phyloP scores from a whole-genome alignment of 2,113 vertebrate species.

The Neolamprologus devosi region DNA sequence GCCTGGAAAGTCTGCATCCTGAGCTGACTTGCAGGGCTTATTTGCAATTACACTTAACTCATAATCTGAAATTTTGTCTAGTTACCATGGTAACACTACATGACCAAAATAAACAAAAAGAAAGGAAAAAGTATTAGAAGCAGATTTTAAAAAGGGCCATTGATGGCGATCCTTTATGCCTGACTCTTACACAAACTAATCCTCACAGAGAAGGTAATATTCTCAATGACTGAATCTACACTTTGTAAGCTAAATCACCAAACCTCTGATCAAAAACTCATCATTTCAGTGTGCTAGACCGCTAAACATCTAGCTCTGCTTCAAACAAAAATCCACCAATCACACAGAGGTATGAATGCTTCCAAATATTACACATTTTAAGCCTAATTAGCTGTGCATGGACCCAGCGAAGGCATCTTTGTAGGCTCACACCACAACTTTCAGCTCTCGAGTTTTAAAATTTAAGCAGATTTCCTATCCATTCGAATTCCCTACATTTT shows the following conservation, averaged over 20 bases:
- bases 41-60: background rate
- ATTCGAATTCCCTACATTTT: background rate
- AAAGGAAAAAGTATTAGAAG: background rate
- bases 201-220: background rate
- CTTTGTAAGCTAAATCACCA: background rate
- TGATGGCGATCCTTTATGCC: rapidly evolving
- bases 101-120: background rate
- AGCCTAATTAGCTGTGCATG: rapidly evolving
- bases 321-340: background rate
- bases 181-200: background rate
- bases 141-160: background rate
- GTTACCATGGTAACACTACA: background rate
- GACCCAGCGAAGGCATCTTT: background rate
- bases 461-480: background rate
- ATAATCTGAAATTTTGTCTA: background rate
- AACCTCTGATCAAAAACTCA: background rate
- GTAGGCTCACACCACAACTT: background rate
- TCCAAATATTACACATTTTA: background rate
- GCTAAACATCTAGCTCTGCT: background rate
- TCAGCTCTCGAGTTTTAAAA: background rate
- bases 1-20: background rate
- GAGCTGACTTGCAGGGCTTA: background rate
- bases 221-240: background rate
- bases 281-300: background rate
- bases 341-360: background rate